Base-by-base conservation (phyloP, 2,888 invertebrate species). In the Molanna angustata region DNA sequence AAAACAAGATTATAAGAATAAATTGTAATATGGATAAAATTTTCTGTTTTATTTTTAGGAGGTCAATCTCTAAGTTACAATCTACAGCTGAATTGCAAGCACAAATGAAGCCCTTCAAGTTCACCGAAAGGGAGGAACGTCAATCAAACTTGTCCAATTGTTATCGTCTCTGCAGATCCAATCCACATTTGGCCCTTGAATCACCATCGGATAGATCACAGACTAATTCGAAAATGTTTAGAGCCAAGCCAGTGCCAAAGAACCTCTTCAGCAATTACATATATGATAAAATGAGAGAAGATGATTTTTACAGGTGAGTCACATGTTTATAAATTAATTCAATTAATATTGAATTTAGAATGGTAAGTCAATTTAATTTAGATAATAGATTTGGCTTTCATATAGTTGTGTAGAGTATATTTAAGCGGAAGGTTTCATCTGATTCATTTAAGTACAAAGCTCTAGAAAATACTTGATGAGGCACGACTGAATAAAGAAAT, bases 201-300 rank as follows among this genome's bases (percentile, higher is more conserved):
- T 21, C 52, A n/a, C 74, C 75, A 55, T 3, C 64, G 6, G 40
- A 20, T 11, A 13, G 27, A 2, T 77, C 64, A 62, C 77, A 69
- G 70, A 78, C 73, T 1, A 21, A 39, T 7, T 33, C 21, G 58
- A 80, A 79, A 61, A 69, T 73, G 37, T 86, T 87, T 63, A 79
- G 72, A 62, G 86, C 86, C 0, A 81, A 82, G 59, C 86, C 86
- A 0, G 80, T 86, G 7, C 86, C 87, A 1, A 84, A 78, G 64
- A 83, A 84, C 67, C 69, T 86, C 17, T 86, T 86, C 64, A 84
- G 84, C 13, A 84, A 84, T 63, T 84, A 84, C 58, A 78, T 86
- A 62, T 86, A 86, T 59, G 80, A 83, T 58, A 84, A 82, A 65
- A 83, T 84, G 77, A 79, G 83, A 59, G 85, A 87, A 64, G 84